Percentiles rank a stretch among this genome's conserved stretches.
phyloP scores from a whole-genome alignment of 2,797 vertebrate species.

The Falco peregrinus region DNA sequence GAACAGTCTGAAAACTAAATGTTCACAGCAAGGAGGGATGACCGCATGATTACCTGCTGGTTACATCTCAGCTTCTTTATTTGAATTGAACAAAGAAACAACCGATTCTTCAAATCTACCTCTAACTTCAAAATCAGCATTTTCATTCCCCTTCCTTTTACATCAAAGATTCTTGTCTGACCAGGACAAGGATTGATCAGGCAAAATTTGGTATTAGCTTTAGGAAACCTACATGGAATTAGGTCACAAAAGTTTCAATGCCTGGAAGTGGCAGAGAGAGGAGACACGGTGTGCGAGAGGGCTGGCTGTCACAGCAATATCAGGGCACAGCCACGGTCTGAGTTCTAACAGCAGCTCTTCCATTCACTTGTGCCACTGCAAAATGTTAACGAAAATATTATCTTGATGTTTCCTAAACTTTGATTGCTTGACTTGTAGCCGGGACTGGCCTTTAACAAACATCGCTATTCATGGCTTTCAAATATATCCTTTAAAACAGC shows the following conservation, averaged over 20 bases:
- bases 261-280: neutral
- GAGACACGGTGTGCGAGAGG: neutral
- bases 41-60: neutral
- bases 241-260: neutral
- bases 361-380: neutral
- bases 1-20: neutral
- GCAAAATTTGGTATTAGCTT: neutral
- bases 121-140: neutral
- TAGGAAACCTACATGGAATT: conserved; percentile 60
- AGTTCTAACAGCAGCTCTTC: neutral
- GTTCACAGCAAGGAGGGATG: neutral
- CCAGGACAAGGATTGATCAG: conserved; percentile 34
- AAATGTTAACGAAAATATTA: neutral
- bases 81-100: neutral
- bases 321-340: neutral
- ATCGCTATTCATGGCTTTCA: neutral
- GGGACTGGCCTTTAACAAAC: neutral
- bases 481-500: fast-evolving
- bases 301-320: neutral
- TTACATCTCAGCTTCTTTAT: neutral
- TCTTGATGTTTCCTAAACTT: neutral
- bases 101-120: neutral
- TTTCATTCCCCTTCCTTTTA: neutral
- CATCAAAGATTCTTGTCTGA: neutral
- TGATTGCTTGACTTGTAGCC: neutral